Conservation (phyloP, 2,888 invertebrate genomes). For the Dione vanillae region DNA sequence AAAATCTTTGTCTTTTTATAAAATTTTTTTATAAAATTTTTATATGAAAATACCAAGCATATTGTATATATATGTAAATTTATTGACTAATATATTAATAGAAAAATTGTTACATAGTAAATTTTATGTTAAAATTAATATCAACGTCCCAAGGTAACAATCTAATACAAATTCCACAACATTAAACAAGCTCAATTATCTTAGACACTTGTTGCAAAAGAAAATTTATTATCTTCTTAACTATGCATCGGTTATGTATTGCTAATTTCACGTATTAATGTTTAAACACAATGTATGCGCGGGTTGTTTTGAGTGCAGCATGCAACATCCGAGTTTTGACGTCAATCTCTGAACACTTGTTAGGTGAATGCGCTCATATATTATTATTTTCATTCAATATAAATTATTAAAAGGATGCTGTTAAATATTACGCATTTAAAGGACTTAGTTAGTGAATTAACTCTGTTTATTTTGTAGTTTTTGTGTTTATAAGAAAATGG, state of each 20-base stretch:
- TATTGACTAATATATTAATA: no score
- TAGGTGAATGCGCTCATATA: constrained; percentile 2
- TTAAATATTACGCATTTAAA: neutral
- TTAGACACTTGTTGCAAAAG: neutral
- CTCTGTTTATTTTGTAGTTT: neutral
- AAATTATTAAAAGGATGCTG: neutral
- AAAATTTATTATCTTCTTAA: neutral
- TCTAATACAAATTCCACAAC: neutral
- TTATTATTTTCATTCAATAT: constrained; percentile 17
- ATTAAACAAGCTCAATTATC: constrained; percentile 8
- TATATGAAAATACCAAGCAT: no score
- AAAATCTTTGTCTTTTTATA: no score
- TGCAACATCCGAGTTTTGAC: constrained; percentile 43
- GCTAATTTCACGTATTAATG: neutral
- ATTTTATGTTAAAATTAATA: neutral
- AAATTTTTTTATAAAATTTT: no score
- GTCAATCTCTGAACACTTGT: constrained; percentile 37
- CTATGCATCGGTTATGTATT: neutral
- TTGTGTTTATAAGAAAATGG: neutral
- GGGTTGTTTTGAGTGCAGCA: constrained; percentile 30
- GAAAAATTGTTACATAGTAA: no score
- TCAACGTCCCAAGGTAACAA: neutral
- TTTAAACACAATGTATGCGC: constrained; percentile 12
- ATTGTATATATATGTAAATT: no score
- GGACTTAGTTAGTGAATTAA: neutral